A percentile compares a stretch with the other conserved stretches of the same genome.
Conservation (phyloP, 2,113 vertebrate genomes). For the Machaerirhynchus nigripectus region DNA sequence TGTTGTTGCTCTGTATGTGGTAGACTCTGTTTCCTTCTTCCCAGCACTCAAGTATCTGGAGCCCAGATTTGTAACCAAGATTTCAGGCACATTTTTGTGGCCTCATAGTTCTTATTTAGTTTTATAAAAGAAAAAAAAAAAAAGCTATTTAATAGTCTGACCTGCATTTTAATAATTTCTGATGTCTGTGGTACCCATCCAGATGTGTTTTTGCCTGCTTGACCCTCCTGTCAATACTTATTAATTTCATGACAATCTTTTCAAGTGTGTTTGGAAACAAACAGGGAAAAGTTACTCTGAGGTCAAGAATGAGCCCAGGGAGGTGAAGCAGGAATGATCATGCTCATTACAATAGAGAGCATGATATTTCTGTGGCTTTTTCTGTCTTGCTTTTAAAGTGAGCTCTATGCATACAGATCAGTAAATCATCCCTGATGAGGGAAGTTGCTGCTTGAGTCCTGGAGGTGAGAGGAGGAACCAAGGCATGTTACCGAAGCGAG, state of each 20-base stretch:
- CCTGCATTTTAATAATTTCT: constrained; percentile 6
- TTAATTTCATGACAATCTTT: constrained; percentile 53
- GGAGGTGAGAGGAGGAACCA: background rate
- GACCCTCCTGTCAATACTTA: constrained; percentile 54
- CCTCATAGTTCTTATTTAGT: background rate
- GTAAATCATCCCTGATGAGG: background rate
- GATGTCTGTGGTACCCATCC: constrained; percentile 20
- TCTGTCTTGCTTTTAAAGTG: background rate
- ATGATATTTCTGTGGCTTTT: background rate
- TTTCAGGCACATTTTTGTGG: constrained; percentile 31
- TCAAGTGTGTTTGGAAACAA: constrained; percentile 57
- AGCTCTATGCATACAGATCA: background rate
- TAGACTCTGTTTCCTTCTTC: background rate
- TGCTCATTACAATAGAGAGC: background rate
- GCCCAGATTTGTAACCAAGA: background rate
- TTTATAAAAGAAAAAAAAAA: background rate
- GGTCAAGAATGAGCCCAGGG: constrained; percentile 35
- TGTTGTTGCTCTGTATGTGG: background rate
- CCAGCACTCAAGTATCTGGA: background rate
- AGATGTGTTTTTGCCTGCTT: constrained; percentile 44
- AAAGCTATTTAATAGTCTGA: constrained; percentile 5
- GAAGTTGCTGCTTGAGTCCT: background rate
- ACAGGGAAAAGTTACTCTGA: constrained; percentile 42
- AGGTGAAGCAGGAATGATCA: background rate
- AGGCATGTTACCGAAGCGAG: background rate